These are phyloP conservation scores for Leptatherina wallacei DNA, from an alignment of 2,797 vertebrate species.

Conservation along the genomic window DNA sequence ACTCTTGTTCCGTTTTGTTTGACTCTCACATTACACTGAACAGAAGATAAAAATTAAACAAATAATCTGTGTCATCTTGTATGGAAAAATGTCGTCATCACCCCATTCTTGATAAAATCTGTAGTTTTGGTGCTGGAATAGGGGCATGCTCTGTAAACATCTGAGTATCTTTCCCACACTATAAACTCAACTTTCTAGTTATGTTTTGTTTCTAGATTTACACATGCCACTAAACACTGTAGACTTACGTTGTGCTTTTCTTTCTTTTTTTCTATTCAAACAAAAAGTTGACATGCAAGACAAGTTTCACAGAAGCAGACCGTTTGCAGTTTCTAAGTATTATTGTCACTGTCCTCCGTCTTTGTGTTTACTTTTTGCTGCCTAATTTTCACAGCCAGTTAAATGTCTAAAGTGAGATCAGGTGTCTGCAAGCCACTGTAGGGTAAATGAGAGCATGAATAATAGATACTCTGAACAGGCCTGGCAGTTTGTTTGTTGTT, in stretches of 20 bases:
- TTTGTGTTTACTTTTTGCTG: constrained; percentile 3
- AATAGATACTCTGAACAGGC: constrained; percentile 55
- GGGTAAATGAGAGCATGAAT: constrained; percentile 67
- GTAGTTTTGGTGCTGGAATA: not conserved
- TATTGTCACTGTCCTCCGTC: constrained; percentile 5
- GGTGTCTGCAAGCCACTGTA: constrained; percentile 44
- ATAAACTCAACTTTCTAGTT: not conserved
- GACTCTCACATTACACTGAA: constrained; percentile 5
- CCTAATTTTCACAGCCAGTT: constrained; percentile 54
- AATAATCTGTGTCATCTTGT: not conserved
- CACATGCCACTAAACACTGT: not conserved
- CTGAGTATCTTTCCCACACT: not conserved
- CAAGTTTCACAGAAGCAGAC: constrained; percentile 47
- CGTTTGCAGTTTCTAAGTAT: constrained; percentile 7
- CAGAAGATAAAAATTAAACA: constrained; percentile 1
- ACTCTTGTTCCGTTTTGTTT: constrained; percentile 7
- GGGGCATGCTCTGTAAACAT: not conserved
- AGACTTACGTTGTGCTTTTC: not conserved
- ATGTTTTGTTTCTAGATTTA: not conserved
- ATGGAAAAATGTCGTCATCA: not conserved
- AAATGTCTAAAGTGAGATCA: constrained; percentile 65
- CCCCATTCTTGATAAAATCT: not conserved
- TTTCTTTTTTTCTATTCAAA: not conserved
- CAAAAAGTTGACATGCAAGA: not conserved
- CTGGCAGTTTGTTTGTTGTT: constrained; percentile 58